These are phyloP conservation scores for Ataeniobius toweri DNA, from an alignment of 2,797 vertebrate genomes.

Conservation along the genomic window DNA sequence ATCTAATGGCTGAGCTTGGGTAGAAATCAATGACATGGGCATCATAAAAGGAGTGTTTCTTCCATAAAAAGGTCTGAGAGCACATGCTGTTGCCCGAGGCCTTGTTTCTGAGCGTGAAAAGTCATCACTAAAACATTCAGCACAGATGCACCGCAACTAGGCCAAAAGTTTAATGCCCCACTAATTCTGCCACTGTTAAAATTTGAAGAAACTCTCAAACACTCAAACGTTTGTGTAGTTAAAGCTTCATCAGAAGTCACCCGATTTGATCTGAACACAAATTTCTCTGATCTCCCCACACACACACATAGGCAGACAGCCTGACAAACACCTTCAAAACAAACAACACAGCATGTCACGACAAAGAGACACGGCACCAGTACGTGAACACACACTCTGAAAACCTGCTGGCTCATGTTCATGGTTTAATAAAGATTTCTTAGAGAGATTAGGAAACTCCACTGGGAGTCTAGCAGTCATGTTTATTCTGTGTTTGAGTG, in stretches of 20 bases:
- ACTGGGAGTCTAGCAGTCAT: constrained; percentile 31
- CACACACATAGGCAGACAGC: constrained; percentile 2
- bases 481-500: constrained; percentile 35
- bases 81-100: constrained; percentile 51
- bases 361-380: constrained; percentile 27
- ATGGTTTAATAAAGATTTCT: constrained; percentile 57
- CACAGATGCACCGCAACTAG: constrained; percentile 7
- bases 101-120: constrained; percentile 7
- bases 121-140: constrained; percentile 25
- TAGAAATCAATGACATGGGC: constrained; percentile 51
- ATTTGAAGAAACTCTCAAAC: neutral
- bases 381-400: constrained; percentile 11
- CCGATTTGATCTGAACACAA: constrained; percentile 13
- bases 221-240: neutral
- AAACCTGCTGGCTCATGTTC: constrained; percentile 55
- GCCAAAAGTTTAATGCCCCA: neutral
- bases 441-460: constrained; percentile 48
- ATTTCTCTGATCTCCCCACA: constrained; percentile 8
- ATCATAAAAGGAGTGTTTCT: constrained; percentile 47
- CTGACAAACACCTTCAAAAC: constrained; percentile 33
- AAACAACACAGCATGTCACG: constrained; percentile 40
- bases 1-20: constrained; percentile 13
- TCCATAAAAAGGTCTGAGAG: constrained; percentile 20
- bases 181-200: neutral
- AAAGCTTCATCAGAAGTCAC: constrained; percentile 10